Conservation (phyloP, 2,888 invertebrate genomes). For the Ypsolopha scabrella region DNA sequence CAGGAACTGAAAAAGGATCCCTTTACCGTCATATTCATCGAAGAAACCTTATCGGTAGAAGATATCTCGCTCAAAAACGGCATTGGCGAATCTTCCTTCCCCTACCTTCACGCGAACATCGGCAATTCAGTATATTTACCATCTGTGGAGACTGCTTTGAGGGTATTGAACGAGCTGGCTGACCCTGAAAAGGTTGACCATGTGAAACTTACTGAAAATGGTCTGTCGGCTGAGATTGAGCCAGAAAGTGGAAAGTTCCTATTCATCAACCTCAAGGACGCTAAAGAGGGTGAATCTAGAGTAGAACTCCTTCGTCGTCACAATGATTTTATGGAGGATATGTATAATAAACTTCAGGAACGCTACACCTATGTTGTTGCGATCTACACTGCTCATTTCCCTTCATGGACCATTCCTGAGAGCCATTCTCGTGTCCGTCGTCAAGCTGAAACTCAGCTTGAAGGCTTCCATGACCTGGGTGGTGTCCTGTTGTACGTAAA, state of each 20-base stretch:
- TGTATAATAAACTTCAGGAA: constrained; percentile 56
- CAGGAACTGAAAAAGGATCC: constrained; percentile 40
- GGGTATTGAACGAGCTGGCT: constrained; percentile 62
- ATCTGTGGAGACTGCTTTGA: constrained; percentile 71
- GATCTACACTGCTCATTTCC: constrained; percentile 68
- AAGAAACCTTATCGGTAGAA: constrained; percentile 68
- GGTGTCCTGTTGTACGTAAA: constrained; percentile 31
- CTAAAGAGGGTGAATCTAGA: constrained; percentile 65
- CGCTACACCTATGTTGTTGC: constrained; percentile 59
- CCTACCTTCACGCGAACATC: constrained; percentile 42
- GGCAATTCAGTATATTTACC: constrained; percentile 66
- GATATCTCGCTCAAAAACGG: constrained; percentile 65
- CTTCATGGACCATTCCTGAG: constrained; percentile 53
- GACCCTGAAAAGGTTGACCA: constrained; percentile 39
- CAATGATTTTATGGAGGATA: constrained; percentile 69
- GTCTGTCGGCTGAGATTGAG: constrained; percentile 37
- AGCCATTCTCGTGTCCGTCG: constrained; percentile 37
- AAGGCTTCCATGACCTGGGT: constrained; percentile 16
- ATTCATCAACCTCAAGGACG: constrained; percentile 71
- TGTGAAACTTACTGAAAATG: constrained; percentile 45
- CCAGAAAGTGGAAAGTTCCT: constrained; percentile 58
- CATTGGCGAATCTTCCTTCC: constrained; percentile 42
- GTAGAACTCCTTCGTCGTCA: constrained; percentile 70
- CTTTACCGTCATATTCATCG: constrained; percentile 62
- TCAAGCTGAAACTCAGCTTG: constrained; percentile 16